Evolutionary conservation across 2,797 vertebrate genomes (phyloP).

Genomic region (Pseudochirops cupreus): DNA sequence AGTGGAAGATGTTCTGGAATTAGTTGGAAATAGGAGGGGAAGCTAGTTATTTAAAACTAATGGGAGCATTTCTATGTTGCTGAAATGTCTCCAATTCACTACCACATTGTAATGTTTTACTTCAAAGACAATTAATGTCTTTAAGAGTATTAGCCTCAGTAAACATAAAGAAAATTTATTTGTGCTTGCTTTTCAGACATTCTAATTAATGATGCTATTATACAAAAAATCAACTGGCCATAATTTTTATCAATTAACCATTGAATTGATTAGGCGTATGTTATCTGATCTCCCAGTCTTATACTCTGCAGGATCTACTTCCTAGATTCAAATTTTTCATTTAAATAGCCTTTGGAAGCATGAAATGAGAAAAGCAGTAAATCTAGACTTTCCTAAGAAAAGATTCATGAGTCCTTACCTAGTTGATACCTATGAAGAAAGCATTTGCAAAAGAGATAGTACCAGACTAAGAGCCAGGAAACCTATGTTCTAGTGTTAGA

Average conservation of each 20-base stretch:
- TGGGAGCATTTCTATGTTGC: not conserved
- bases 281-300: slow-evolving; percentile 82
- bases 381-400: slow-evolving; percentile 48
- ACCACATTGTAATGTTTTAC: slow-evolving; percentile 55
- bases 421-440: slow-evolving; percentile 71
- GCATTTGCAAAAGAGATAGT: slow-evolving; percentile 53
- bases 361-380: slow-evolving; percentile 70
- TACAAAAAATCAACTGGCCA: slow-evolving; percentile 79
- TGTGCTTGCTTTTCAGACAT: slow-evolving; percentile 80
- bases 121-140: slow-evolving; percentile 56
- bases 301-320: slow-evolving; percentile 73
- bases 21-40: not conserved
- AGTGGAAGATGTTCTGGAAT: not conserved
- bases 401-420: not conserved
- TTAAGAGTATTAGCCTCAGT: slow-evolving; percentile 73
- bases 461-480: slow-evolving; percentile 28
- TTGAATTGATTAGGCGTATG: slow-evolving; percentile 83
- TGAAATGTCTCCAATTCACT: slow-evolving; percentile 51
- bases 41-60: slow-evolving; percentile 36
- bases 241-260: slow-evolving; percentile 82
- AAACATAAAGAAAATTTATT: slow-evolving; percentile 47
- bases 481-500: slow-evolving; percentile 9
- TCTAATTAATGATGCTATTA: slow-evolving; percentile 82
- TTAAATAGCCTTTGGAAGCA: slow-evolving; percentile 78
- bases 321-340: slow-evolving; percentile 77